A percentile compares a stretch with the other conserved stretches of the same genome.
Evolutionary conservation across 2,113 vertebrate species (phyloP).

Genomic region (Podarcis raffonei): DNA sequence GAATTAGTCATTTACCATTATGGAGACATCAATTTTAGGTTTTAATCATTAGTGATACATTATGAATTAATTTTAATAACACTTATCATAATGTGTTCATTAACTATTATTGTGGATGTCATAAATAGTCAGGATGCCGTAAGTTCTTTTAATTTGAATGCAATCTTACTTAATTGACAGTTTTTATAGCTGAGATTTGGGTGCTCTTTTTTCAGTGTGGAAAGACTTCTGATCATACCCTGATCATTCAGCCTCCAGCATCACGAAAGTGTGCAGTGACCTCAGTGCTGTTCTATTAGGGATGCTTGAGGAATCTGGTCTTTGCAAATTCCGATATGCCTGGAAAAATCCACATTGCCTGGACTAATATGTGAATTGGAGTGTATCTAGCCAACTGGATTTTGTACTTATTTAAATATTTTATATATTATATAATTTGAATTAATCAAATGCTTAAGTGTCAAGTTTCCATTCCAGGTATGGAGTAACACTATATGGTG

Average conservation of each 20-base stretch:
- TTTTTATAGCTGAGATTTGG: constrained; percentile 4
- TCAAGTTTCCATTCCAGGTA: too few relatives aligned
- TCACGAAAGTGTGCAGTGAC: background rate
- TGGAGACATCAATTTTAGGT: constrained; percentile 3
- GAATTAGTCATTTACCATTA: constrained; percentile 26
- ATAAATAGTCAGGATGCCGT: background rate
- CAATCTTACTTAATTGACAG: background rate
- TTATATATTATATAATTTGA: too few relatives aligned
- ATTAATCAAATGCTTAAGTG: too few relatives aligned
- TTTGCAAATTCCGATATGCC: background rate
- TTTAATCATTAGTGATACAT: constrained; percentile 28
- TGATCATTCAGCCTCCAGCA: background rate
- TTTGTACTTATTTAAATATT: background rate
- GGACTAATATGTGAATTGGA: background rate
- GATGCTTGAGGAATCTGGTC: background rate
- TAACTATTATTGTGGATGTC: constrained; percentile 11
- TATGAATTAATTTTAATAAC: constrained; percentile 28
- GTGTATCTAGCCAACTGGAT: background rate
- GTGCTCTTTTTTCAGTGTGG: background rate
- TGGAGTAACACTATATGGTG: too few relatives aligned
- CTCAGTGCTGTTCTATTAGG: background rate
- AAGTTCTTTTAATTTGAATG: constrained; percentile 7
- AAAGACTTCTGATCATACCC: constrained; percentile 16
- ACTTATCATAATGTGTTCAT: background rate
- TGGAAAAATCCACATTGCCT: background rate